phyloP scores from a whole-genome alignment of 2,113 vertebrate genomes.

The Chelonoidis abingdonii region DNA sequence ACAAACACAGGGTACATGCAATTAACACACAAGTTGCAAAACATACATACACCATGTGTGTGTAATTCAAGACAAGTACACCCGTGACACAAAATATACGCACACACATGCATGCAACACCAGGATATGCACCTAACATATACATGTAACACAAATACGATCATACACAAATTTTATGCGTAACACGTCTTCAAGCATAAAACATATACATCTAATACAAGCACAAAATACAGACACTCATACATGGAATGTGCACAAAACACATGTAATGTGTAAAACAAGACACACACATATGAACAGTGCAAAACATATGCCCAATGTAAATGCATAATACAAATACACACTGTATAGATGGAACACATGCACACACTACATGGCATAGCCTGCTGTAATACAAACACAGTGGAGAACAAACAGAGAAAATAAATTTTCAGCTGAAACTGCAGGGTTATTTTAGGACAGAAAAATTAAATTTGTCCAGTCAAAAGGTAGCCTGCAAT shows the following conservation, averaged over 20 bases:
- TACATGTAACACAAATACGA: background rate
- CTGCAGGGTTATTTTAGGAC: accelerated
- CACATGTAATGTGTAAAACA: background rate
- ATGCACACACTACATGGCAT: background rate
- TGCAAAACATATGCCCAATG: background rate
- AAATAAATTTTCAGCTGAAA: background rate
- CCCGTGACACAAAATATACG: accelerated
- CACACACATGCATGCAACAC: background rate
- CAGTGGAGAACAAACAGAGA: accelerated
- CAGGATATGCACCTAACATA: background rate
- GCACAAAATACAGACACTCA: background rate
- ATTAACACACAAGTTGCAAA: background rate
- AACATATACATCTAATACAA: background rate
- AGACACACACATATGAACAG: background rate
- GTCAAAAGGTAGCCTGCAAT: background rate
- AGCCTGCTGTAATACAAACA: background rate
- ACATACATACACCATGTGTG: background rate
- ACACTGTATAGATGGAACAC: background rate
- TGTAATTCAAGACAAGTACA: background rate
- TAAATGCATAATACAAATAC: background rate
- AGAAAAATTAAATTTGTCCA: background rate
- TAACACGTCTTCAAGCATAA: background rate
- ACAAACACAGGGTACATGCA: background rate
- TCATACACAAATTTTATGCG: background rate
- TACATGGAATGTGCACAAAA: background rate